Base-by-base conservation (phyloP, 2,888 invertebrate genomes). In the Hydropsyche betteni region DNA sequence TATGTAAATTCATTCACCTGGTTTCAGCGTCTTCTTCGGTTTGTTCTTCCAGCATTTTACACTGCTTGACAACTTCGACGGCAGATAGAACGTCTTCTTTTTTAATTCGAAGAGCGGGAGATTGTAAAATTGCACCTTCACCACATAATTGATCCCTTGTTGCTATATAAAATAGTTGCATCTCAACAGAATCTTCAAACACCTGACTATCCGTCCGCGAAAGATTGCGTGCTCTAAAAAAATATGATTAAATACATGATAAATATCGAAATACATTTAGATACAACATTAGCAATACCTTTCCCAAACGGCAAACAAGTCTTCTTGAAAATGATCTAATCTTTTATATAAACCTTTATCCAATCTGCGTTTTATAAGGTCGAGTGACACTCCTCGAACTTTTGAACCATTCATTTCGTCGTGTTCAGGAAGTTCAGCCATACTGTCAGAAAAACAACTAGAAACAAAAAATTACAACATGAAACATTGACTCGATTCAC, bases 301-400 rank as follows among this genome's bases (percentile, higher is more conserved):
- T 81, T 98, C 97, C 83, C 99, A 91, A 79, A 98, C 95, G 51
- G 93, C 90, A 83, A 99, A 99, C 83, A 99, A 91, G 83, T 99
- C 99, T 81, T 97, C 97, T 87, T 99, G 99, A 86, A 99, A 99
- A 75, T 93, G 90, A 84, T 99, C 99, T 78, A 99, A 86, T 5
- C 99, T 89, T 81, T 94, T 93, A 85, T 99, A 99, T 4, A 96
- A 90, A 0, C 96, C 96, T 83, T 94, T 91, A 83, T 99, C 98
- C 61, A 99, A 86, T 33, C 98, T 90, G 33, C 96, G 89, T 84
- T 98, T 99, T 72, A 99, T 95, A 75, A 98, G 87, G 84, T 99
- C 99, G 80, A 98, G 87, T 0, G 97, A 96, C 74, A 97, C 89
- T 0, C 94, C 96, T 72, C 96, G 91, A 0, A 92, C 87, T 82